These are phyloP conservation scores for Adineta ricciae DNA, from an alignment of 2,888 invertebrate species.

Conservation along the genomic window DNA sequence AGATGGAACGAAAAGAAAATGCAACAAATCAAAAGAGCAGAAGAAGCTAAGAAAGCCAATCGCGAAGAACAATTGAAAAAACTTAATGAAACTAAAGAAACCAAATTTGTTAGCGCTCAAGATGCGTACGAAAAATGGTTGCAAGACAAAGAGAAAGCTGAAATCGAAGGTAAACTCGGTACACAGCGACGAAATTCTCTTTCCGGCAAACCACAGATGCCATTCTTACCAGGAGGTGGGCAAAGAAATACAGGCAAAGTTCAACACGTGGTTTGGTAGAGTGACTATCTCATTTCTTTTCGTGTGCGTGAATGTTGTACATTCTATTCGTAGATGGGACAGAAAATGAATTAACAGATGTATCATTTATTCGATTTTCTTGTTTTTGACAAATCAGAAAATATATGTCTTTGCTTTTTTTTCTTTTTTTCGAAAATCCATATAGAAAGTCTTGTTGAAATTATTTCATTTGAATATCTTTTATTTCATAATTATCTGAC, in stretches of 20 bases:
- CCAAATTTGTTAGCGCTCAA: conserved; percentile 12
- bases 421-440: no score
- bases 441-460: no score
- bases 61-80: neutral
- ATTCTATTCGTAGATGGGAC: neutral
- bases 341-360: neutral
- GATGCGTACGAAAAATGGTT: neutral
- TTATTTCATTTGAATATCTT: no score
- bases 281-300: neutral
- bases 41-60: neutral
- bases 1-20: neutral
- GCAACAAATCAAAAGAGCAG: neutral
- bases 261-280: neutral
- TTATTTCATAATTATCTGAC: neutral
- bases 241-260: conserved; percentile 15
- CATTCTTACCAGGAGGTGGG: conserved; percentile 6
- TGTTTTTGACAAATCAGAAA: neutral
- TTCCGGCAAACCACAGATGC: neutral
- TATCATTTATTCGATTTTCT: neutral
- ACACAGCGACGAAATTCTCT: neutral
- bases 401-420: neutral
- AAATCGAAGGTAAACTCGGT: neutral
- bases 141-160: neutral
- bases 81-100: neutral
- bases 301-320: neutral